These are phyloP conservation scores for Ciconia boyciana DNA, from an alignment of 2,113 vertebrate species.

Conservation along the genomic window DNA sequence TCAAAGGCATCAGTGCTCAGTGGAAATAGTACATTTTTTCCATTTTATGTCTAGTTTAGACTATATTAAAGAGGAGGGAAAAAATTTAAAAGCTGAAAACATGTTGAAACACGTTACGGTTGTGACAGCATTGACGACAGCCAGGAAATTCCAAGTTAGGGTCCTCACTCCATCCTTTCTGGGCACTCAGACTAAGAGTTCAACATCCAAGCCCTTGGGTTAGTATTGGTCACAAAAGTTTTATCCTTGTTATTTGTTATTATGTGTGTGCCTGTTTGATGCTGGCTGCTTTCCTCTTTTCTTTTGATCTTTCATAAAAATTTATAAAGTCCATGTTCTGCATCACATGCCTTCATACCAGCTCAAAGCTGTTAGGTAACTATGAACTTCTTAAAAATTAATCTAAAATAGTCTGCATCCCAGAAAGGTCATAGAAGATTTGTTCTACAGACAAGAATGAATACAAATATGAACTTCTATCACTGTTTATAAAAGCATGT, in stretches of 20 bases:
- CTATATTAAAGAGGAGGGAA: slow-evolving; percentile 64
- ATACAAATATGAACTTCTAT: neutral
- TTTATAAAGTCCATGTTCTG: neutral
- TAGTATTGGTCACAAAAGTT: neutral
- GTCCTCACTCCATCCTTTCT: slow-evolving; percentile 46
- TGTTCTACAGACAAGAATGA: slow-evolving; percentile 32
- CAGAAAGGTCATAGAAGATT: slow-evolving; percentile 16
- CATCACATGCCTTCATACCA: neutral
- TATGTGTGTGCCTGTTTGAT: neutral
- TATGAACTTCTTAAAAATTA: neutral
- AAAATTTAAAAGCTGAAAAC: slow-evolving; percentile 61
- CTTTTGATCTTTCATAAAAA: slow-evolving; percentile 21
- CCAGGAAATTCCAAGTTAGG: slow-evolving; percentile 58
- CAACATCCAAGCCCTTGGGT: slow-evolving; percentile 2
- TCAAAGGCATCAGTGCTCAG: slow-evolving; percentile 66
- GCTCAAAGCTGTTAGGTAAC: slow-evolving; percentile 13
- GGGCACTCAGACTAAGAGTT: slow-evolving; percentile 15
- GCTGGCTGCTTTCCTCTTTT: neutral
- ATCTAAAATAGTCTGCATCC: neutral
- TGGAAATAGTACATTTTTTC: slow-evolving; percentile 72
- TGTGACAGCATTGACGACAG: slow-evolving; percentile 56
- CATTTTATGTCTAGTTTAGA: slow-evolving; percentile 70
- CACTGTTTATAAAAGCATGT: slow-evolving; percentile 33
- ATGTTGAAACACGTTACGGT: slow-evolving; percentile 56
- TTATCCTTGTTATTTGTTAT: slow-evolving; percentile 9